Base-by-base conservation (phyloP, 2,888 invertebrate species). In the Odontomyia ornata region DNA sequence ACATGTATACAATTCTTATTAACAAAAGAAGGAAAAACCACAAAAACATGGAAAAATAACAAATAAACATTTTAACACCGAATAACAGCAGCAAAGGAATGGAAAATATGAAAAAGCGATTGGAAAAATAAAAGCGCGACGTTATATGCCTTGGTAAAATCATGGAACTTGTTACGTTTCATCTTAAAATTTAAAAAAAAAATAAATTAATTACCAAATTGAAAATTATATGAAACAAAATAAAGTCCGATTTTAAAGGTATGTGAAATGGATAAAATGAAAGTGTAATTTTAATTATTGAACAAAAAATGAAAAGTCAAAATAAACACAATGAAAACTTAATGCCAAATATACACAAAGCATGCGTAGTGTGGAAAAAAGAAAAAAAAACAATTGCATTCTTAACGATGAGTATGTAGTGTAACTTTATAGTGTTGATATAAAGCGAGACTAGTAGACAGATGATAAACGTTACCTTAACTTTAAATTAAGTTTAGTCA, bases 261-360 rank as follows among this genome's bases (percentile, higher is more conserved):
- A 21, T n/a, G 7, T 43, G 21, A 36, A 11, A 21, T 30, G 30
- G 13, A 25, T 1, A 64, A 28, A 15, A 64, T 18, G n/a, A 52
- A 13, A n/a, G 13, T 15, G 18, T n/a, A 28, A 64, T 30, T 11
- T 36, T 30, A n/a, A 67, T 67, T 72, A 28, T 52, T 72, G 18
- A 52, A 28, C 21, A 27, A 9, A 18, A 72, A 27, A 56, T 72
- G n/a, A 52, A 28, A 52, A 27, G 5, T n/a, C 52, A 56, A 72
- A 28, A 28, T 27, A 30, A 64, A 25, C n/a, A n/a, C 56, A 72
- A 52, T 56, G 43, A 67, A 9, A 36, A 43, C 71, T 72, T 52
- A 73, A 36, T 69, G 69, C 69, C 69, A 69, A 69, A 69, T 69
- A 69, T 28, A 47, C 30, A 25, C 47, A 65, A 64, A 52, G 18